phyloP scores from a whole-genome alignment of 2,888 invertebrate species.

The Gari tellinella region DNA sequence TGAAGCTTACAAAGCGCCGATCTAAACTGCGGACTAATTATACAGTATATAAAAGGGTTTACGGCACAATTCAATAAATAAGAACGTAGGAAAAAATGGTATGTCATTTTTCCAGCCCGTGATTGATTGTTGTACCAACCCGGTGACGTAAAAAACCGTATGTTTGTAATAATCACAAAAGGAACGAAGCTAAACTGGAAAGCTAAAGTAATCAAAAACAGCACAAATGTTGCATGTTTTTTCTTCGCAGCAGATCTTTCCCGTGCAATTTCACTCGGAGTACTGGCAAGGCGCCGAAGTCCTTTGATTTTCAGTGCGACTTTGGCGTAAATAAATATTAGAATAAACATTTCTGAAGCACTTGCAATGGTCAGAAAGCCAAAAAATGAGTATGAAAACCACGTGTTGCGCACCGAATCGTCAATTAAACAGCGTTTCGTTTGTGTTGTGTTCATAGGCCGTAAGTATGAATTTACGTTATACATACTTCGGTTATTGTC shows the following conservation, averaged over 20 bases:
- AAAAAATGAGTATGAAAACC: constrained; percentile 48
- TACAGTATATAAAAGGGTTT: constrained; percentile 79
- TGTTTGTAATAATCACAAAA: constrained; percentile 66
- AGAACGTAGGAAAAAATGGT: constrained; percentile 68
- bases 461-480: constrained; percentile 1
- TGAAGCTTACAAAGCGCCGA: constrained; percentile 29
- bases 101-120: constrained; percentile 57
- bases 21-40: constrained; percentile 73
- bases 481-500: neutral
- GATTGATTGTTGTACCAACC: constrained; percentile 54
- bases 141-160: constrained; percentile 58
- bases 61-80: constrained; percentile 73
- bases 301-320: constrained; percentile 41
- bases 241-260: constrained; percentile 13
- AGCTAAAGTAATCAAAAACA: constrained; percentile 70
- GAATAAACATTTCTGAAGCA: constrained; percentile 28
- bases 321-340: constrained; percentile 39
- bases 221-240: constrained; percentile 61
- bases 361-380: constrained; percentile 42
- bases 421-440: constrained; percentile 48
- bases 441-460: constrained; percentile 3
- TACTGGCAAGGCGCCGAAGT: constrained; percentile 11
- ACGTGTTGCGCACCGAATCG: constrained; percentile 28
- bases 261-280: constrained; percentile 15
- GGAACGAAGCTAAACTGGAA: constrained; percentile 72